phyloP scores from a whole-genome alignment of 2,113 vertebrate species.

The Leiothrix lutea region DNA sequence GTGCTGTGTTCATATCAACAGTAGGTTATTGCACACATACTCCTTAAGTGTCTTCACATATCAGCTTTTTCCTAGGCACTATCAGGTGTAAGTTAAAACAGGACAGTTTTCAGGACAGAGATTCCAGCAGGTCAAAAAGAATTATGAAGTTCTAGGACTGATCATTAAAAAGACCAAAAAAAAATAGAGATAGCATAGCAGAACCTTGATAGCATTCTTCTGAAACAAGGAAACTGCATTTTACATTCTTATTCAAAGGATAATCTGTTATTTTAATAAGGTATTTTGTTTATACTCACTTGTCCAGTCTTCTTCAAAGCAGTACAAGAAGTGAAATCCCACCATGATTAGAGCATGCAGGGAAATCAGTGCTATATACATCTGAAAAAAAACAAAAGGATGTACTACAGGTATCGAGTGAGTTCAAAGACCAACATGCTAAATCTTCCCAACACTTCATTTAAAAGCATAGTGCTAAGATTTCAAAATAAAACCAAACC shows the following conservation, averaged over 20 bases:
- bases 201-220: not conserved
- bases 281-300: constrained; percentile 80
- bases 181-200: not conserved
- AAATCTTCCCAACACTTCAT: not conserved
- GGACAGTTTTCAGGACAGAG: not conserved
- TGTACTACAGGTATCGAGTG: not conserved
- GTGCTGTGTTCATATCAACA: not conserved
- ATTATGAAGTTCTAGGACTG: not conserved
- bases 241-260: not conserved
- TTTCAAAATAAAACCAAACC: not conserved
- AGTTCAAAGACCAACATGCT: not conserved
- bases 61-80: not conserved
- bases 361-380: constrained; percentile 98
- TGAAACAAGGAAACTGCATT: not conserved
- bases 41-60: not conserved
- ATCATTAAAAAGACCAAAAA: not conserved
- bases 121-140: not conserved
- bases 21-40: not conserved
- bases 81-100: not conserved
- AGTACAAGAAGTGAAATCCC: constrained; percentile 93
- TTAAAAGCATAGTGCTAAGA: not conserved
- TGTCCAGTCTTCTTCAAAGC: constrained; percentile 95
- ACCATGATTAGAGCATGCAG: constrained; percentile 92
- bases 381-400: constrained; percentile 77
- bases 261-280: not conserved